phyloP scores from a whole-genome alignment of 2,888 invertebrate species.

The Acanthosepion esculentum region DNA sequence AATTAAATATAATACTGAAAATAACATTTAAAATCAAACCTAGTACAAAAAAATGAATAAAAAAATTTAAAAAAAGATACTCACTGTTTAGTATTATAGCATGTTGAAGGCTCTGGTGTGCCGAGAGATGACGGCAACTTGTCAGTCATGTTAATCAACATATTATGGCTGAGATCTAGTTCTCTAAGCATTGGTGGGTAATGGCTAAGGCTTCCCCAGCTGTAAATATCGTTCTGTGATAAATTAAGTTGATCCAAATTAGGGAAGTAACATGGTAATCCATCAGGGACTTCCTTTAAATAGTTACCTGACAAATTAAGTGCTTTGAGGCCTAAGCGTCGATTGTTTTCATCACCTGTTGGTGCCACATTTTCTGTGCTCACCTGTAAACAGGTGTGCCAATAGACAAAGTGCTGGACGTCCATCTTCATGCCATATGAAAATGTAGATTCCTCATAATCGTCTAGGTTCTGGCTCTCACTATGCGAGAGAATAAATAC shows the following conservation, averaged over 20 bases:
- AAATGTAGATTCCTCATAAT: conserved; percentile 4
- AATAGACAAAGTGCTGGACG: conserved; percentile 40
- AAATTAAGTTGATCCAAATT: conserved; percentile 90
- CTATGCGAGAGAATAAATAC: not conserved
- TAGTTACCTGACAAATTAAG: conserved; percentile 93
- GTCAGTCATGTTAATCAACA: not conserved
- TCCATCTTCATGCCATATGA: conserved; percentile 25
- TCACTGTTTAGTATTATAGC: conserved; percentile 43
- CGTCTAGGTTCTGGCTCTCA: not conserved
- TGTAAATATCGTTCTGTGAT: conserved; percentile 85
- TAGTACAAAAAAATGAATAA: too few relatives aligned
- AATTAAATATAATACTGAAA: too few relatives aligned
- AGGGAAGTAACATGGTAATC: conserved; percentile 92
- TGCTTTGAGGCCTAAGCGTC: conserved; percentile 63
- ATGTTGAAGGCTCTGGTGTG: not conserved
- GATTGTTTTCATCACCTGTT: conserved; percentile 44
- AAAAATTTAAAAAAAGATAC: not conserved
- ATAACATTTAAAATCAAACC: too few relatives aligned
- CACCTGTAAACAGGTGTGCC: conserved; percentile 38
- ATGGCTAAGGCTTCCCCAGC: conserved; percentile 89
- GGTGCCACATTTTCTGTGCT: not conserved
- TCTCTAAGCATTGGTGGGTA: conserved; percentile 92
- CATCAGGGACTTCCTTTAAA: conserved; percentile 89
- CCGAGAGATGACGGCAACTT: not conserved
- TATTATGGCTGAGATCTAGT: conserved; percentile 85